Base-by-base conservation (phyloP, 1,140 invertebrate genomes). In the Aethina tumida region DNA sequence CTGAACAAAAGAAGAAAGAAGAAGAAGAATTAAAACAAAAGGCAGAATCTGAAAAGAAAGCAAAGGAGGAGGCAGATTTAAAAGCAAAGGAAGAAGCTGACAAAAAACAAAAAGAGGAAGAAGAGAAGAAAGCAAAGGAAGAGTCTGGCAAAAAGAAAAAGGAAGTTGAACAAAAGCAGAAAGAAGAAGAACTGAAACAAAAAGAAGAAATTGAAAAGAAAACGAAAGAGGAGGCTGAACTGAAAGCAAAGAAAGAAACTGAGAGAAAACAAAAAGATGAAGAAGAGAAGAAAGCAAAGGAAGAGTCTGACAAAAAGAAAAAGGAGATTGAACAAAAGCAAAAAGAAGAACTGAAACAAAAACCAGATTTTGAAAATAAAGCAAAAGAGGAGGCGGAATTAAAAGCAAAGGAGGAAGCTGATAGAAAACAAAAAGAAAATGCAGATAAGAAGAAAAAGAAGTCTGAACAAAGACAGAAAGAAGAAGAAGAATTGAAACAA, bases 311-410 rank as follows among this genome's bases (percentile, higher is more conserved):
- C 46, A 28, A 22, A 20, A 47, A 45, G 39, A 28, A 45, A 34
- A 26, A 49, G 27, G 15, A 35, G 32, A 19, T 50, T 47, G 20
- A 49, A 42, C 33, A 35, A 4, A 55, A 59, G 27, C 45, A 57
- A 27, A 35, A 53, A 59, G 27, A 45, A 57, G 26, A 35, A 53
- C 28, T 35, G 35, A 35, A 39, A 29, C 15, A 43, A 12, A 39
- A 50, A 33, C 33, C 29, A 39, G 37, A 16, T n/a, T n/a, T n/a
- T n/a, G 52, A 56, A 33, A 38, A 34, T 32, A 62, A 60, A 34
- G 52, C 50, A 14, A 62, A 65, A 43, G 53, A 56, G 10, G 55
- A 62, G 41, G 59, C 52, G n/a, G 58, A 65, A 34, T 58, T 58
- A 34, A 55, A 38, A 5, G 35, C 43, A 12, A 35, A 47, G 6